Conservation (phyloP, 2,113 vertebrate genomes). For the Candoia aspera region DNA sequence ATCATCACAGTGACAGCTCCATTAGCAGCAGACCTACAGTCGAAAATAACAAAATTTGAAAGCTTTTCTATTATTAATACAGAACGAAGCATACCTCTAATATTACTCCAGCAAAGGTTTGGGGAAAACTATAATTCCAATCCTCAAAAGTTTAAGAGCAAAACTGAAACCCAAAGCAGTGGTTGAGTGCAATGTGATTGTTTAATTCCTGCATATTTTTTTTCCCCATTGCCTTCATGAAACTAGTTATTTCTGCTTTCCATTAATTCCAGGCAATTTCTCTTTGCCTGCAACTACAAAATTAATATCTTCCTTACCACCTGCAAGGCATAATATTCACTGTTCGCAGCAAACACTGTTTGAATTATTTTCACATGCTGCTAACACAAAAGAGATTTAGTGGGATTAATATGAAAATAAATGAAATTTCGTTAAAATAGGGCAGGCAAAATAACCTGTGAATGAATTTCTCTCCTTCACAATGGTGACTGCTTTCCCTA, state of each 20-base stretch:
- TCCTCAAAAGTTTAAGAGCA: not conserved
- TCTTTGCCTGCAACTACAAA: slow-evolving; percentile 28
- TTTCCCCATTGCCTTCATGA: not conserved
- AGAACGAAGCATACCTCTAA: not conserved
- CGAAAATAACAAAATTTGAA: not conserved
- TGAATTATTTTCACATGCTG: slow-evolving; percentile 24
- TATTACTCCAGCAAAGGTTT: not conserved
- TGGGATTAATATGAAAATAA: slow-evolving; percentile 33
- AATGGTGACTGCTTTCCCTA: slow-evolving; percentile 15
- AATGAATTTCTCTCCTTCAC: not conserved
- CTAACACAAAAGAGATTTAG: slow-evolving; percentile 39
- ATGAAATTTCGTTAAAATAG: slow-evolving; percentile 25
- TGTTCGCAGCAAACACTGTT: not conserved
- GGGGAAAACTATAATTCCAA: not conserved
- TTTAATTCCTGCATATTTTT: not conserved
- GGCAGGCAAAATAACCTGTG: not conserved
- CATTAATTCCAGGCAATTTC: slow-evolving; percentile 16
- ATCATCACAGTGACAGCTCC: not conserved
- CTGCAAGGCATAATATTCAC: slow-evolving; percentile 34
- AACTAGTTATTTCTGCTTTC: not conserved
- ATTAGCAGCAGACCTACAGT: not conserved
- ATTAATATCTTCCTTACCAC: slow-evolving; percentile 35
- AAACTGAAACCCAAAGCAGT: not conserved
- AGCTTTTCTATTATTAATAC: not conserved
- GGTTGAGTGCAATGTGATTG: not conserved